Evolutionary conservation across 2,797 vertebrate genomes (phyloP).

Genomic region (Gymnothorax reevesii): DNA sequence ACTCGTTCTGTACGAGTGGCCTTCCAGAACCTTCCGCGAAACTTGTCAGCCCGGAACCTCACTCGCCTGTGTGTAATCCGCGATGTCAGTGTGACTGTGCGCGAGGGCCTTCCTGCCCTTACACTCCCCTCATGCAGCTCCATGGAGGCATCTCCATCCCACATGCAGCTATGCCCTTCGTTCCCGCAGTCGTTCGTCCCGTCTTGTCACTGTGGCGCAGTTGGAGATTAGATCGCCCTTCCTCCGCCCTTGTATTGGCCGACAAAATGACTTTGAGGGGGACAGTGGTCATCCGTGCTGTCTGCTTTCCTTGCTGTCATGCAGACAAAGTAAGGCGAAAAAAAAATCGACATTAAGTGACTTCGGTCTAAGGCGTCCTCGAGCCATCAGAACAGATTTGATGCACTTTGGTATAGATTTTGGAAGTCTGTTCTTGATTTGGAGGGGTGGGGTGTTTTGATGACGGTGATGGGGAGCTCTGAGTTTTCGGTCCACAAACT

Average conservation of each 20-base stretch:
- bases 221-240: constrained; percentile 19
- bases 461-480: too few relatives aligned
- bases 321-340: too few relatives aligned
- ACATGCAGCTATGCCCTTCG: too few relatives aligned
- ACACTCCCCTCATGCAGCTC: background rate
- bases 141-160: background rate
- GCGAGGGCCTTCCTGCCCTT: background rate
- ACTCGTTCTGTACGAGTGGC: constrained; percentile 21
- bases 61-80: background rate
- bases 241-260: background rate
- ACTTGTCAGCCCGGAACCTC: background rate
- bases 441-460: too few relatives aligned
- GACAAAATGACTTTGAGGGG: background rate
- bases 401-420: too few relatives aligned
- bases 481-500: too few relatives aligned
- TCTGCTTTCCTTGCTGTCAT: background rate
- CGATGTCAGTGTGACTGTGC: background rate
- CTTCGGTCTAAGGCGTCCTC: too few relatives aligned
- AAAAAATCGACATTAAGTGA: too few relatives aligned
- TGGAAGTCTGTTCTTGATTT: too few relatives aligned
- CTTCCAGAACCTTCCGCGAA: background rate
- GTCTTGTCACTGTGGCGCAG: constrained; percentile 18
- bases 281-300: background rate
- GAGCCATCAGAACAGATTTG: too few relatives aligned
- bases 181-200: background rate